Evolutionary conservation across 2,888 invertebrate species (phyloP).

Genomic region (Melieria crassipennis): DNA sequence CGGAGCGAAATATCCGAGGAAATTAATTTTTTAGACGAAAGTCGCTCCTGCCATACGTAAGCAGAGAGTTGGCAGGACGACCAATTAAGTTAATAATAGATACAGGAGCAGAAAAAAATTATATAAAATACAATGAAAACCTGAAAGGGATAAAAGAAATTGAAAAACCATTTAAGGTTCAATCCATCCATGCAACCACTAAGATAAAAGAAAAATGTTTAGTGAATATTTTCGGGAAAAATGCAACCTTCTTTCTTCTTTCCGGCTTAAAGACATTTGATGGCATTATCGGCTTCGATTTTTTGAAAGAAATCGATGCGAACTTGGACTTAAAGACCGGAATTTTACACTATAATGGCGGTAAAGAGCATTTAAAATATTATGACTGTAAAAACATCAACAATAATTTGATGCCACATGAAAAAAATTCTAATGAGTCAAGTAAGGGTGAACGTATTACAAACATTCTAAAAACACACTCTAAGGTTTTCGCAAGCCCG

Average conservation of each 20-base stretch:
- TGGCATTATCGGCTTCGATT: slow-evolving; percentile 40
- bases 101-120: slow-evolving; percentile 33
- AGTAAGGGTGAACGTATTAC: background rate
- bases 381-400: slow-evolving; percentile 20
- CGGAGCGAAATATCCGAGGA: slow-evolving; percentile 2
- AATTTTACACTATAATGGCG: slow-evolving; percentile 24
- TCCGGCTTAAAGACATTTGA: slow-evolving; percentile 26
- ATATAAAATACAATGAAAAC: slow-evolving; percentile 13
- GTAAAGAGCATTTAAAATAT: slow-evolving; percentile 27
- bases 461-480: slow-evolving; percentile 3
- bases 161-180: slow-evolving; percentile 19
- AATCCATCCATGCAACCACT: slow-evolving; percentile 28
- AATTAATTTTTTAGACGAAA: slow-evolving; percentile 35
- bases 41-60: no score
- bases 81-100: slow-evolving; percentile 29
- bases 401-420: background rate
- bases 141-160: slow-evolving; percentile 16
- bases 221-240: slow-evolving; percentile 26
- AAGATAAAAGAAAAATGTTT: slow-evolving; percentile 22
- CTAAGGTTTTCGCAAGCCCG: slow-evolving; percentile 24
- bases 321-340: slow-evolving; percentile 29
- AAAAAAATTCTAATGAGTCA: background rate
- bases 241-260: slow-evolving; percentile 24
- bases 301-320: slow-evolving; percentile 32
- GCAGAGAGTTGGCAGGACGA: slow-evolving; percentile 8